A percentile compares a stretch with the other conserved stretches of the same genome.
Conservation (phyloP, 2,113 vertebrate species). For the Theristicus caerulescens region DNA sequence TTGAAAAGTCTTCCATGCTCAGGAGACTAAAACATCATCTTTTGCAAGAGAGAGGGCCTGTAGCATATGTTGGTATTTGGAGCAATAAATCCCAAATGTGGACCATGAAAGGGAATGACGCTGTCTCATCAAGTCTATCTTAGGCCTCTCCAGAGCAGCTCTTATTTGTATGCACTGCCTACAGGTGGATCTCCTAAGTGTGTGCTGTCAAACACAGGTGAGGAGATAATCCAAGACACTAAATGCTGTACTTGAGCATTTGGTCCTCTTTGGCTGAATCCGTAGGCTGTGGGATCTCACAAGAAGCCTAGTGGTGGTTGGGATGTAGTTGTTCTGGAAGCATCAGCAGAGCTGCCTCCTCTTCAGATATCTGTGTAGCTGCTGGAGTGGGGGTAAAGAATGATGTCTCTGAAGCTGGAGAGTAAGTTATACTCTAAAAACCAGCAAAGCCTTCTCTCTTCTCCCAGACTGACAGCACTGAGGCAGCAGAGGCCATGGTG, state of each 20-base stretch:
- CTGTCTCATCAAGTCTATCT: neutral
- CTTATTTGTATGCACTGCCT: neutral
- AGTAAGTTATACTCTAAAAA: neutral
- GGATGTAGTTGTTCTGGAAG: neutral
- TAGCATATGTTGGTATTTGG: neutral
- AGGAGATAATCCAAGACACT: neutral
- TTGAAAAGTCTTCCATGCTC: neutral
- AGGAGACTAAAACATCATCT: neutral
- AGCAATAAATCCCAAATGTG: neutral
- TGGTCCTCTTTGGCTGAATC: neutral
- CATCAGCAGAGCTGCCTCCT: neutral
- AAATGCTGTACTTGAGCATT: neutral
- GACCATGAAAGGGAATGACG: neutral
- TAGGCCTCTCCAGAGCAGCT: neutral
- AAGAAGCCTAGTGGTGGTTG: neutral
- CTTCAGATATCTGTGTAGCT: neutral
- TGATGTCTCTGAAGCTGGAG: neutral
- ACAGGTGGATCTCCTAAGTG: neutral
- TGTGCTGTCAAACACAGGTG: neutral
- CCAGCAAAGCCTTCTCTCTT: neutral
- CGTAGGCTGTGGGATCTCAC: neutral
- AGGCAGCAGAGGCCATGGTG: neutral
- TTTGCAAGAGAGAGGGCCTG: neutral
- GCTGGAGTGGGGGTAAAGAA: neutral
- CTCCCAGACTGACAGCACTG: neutral